phyloP scores from a whole-genome alignment of 1,140 invertebrate species.

The Pseudachorutes palmiensis region DNA sequence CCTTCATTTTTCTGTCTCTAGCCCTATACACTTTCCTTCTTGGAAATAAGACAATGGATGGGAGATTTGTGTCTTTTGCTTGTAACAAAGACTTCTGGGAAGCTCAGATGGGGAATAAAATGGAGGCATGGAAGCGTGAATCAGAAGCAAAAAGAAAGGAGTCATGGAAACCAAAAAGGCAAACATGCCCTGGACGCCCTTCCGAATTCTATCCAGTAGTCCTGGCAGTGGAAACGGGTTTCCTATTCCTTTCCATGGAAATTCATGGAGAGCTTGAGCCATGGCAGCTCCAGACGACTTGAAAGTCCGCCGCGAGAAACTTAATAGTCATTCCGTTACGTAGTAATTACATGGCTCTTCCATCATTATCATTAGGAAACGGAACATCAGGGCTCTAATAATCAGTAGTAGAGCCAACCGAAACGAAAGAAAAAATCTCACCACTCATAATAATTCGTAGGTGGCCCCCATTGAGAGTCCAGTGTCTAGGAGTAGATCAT shows the following conservation, averaged over 20 bases:
- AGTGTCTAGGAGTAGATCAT: neutral
- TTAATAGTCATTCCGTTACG: neutral
- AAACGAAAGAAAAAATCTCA: neutral
- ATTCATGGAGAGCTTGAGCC: no score
- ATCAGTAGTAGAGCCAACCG: no score
- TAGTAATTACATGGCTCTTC: slow-evolving; percentile 3
- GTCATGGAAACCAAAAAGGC: slow-evolving; percentile 16
- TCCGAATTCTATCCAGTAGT: neutral
- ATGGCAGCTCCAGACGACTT: no score
- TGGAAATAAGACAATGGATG: slow-evolving; percentile 1
- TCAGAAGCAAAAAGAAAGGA: slow-evolving; percentile 13
- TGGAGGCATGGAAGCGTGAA: slow-evolving; percentile 24
- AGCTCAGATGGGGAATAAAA: neutral
- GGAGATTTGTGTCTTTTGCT: neutral
- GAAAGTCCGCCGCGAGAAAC: no score
- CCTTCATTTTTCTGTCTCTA: no score
- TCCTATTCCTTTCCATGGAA: no score
- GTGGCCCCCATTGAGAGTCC: neutral
- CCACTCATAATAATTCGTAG: neutral
- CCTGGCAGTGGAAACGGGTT: neutral
- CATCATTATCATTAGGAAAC: slow-evolving; percentile 10
- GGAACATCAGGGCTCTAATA: neutral
- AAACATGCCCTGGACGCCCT: slow-evolving; percentile 18
- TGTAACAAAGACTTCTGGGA: neutral
- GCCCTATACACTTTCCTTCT: no score